phyloP scores from a whole-genome alignment of 2,113 vertebrate species.

The Eurypyga helias region DNA sequence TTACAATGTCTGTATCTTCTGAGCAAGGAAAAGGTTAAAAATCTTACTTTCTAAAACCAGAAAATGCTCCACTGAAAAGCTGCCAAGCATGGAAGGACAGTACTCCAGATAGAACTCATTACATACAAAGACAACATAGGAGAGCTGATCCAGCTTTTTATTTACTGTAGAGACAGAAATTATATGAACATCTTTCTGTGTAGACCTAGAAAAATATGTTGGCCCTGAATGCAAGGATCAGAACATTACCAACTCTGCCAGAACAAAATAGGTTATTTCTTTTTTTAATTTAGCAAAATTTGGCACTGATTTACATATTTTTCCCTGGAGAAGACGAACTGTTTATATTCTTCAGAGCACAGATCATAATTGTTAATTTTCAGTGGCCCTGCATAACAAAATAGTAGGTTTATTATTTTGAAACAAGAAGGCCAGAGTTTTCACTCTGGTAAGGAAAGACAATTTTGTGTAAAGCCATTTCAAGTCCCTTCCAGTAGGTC shows the following conservation, averaged over 20 bases:
- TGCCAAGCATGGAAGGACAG: constrained; percentile 44
- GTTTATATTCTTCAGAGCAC: constrained; percentile 28
- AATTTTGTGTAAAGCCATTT: neutral
- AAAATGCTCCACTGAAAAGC: constrained; percentile 31
- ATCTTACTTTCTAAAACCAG: neutral
- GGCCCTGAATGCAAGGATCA: constrained; percentile 55
- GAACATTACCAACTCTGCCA: constrained; percentile 44
- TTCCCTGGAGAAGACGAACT: constrained; percentile 12
- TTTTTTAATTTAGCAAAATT: constrained; percentile 51
- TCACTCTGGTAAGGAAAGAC: neutral
- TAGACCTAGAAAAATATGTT: constrained; percentile 52
- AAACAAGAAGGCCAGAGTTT: neutral
- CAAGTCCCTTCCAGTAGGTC: neutral
- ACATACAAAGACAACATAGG: constrained; percentile 33
- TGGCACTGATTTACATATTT: constrained; percentile 18
- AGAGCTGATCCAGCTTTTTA: constrained; percentile 59
- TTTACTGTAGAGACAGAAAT: constrained; percentile 56
- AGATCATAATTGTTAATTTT: constrained; percentile 35
- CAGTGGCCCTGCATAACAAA: neutral
- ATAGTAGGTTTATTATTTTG: neutral
- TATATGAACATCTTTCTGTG: constrained; percentile 51
- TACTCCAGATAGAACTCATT: constrained; percentile 56
- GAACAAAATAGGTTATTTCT: constrained; percentile 53
- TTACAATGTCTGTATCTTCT: neutral
- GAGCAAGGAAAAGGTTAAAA: constrained; percentile 45